Evolutionary conservation across 92 coral and sea anemone genomes (phyloP).

Genomic region (Anthopleura xanthogrammica): DNA sequence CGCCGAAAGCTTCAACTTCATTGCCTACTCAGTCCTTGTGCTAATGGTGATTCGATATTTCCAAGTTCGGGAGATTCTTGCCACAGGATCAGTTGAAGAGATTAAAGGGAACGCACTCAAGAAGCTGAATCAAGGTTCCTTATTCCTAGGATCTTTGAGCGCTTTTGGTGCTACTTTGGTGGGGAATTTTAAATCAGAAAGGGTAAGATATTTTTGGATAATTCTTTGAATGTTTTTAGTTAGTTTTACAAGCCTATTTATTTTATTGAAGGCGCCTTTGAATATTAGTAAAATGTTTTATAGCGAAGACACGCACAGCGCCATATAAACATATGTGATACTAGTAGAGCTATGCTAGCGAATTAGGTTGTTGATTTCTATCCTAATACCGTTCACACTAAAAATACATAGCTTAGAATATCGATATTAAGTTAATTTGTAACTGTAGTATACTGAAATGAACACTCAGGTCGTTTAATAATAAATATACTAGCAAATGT

Average conservation of each 20-base stretch:
- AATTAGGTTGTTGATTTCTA: too few relatives aligned
- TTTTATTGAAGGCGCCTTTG: not conserved
- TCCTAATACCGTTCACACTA: too few relatives aligned
- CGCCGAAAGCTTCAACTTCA: constrained; percentile 71
- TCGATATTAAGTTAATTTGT: too few relatives aligned
- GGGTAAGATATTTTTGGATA: constrained; percentile 42
- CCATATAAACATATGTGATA: not conserved
- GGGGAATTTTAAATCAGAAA: constrained; percentile 71
- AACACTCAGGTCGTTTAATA: too few relatives aligned
- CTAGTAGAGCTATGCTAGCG: too few relatives aligned
- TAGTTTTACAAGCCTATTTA: not conserved
- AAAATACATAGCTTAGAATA: too few relatives aligned
- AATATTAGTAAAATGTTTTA: not conserved
- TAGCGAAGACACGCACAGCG: not conserved
- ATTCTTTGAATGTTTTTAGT: not conserved
- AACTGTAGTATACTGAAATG: too few relatives aligned
- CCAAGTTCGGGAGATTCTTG: constrained; percentile 59
- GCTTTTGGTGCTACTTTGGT: constrained; percentile 72
- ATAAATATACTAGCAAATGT: too few relatives aligned
- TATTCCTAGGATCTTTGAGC: constrained; percentile 55
- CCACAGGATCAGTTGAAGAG: constrained; percentile 51
- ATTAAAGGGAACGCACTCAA: constrained; percentile 38
- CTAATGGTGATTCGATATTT: constrained; percentile 71
- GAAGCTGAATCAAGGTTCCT: constrained; percentile 54
- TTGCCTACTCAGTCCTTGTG: constrained; percentile 57